Base-by-base conservation (phyloP, 2,888 invertebrate species). In the Marronus borbonicus region DNA sequence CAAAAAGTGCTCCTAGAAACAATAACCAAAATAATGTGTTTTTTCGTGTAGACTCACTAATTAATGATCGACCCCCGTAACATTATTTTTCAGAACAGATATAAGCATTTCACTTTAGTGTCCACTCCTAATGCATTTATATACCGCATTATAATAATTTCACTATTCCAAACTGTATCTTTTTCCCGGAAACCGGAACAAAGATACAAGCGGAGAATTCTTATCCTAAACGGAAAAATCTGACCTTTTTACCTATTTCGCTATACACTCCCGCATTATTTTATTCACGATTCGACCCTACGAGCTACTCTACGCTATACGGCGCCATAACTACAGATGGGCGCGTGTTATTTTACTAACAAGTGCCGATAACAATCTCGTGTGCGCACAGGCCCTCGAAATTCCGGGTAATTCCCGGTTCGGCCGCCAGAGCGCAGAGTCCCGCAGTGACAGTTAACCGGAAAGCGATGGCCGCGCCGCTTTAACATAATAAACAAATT, bases 401-500 rank as follows among this genome's bases (percentile, higher is more conserved):
- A 52, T 28, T 36, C 50, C 58, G 55, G 72, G 72, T 69, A 52
- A 52, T 69, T 69, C 69, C 69, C 69, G 52, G 50, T 55, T 69
- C 50, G 52, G 69, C 69, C 52, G 69, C 28, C 52, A 52, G 77
- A 69, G 76, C 74, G 76, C 31, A 36, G 31, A 75, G 66, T 78
- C 79, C 72, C 72, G 36, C 76, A 66, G 79, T 78, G 81, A 82
- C 81, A 80, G 80, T 81, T 80, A 80, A 76, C 77, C 76, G 76
- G 58, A 76, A 76, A 81, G 10, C 77, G 78, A 81, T 78, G 78
- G 76, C 78, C 69, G 36, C 36, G 72, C 39, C 72, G 78, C 79
- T 80, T 82, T 82, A 82, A 81, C 82, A 82, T 82, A 82, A 82
- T 82, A 82, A 82, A 82, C 81, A 81, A 82, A 82, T 82, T 82